Base-by-base conservation (phyloP, 2,797 vertebrate species). In the Ataeniobius toweri region DNA sequence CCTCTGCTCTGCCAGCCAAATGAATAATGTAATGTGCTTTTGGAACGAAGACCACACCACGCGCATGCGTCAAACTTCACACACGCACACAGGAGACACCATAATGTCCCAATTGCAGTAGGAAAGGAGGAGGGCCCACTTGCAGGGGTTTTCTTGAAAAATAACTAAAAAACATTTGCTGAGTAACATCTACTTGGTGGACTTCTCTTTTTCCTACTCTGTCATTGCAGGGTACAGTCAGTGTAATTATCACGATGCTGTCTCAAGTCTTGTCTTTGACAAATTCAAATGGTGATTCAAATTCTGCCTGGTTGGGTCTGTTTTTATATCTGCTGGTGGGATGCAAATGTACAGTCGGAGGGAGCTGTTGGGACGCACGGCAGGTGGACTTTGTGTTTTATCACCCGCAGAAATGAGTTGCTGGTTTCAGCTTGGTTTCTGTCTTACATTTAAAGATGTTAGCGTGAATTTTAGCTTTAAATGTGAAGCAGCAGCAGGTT, bases 1-100 rank as follows among this genome's bases (percentile, higher is more conserved):
- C 92, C 91, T 92, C 77, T 8, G 70, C 88, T 89, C 91, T 92
- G 92, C 92, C 93, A 93, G 86, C 86, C 86, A 90, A 90, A 94
- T 95, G 89, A 95, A 95, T 95, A 94, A 95, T 95, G 93, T 91
- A 94, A 93, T 91, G 91, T 89, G 93, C 91, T 93, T 91, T 89
- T 92, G 88, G 92, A 93, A 92, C 87, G 85, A 89, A 93, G 92
- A 92, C 88, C 89, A 90, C 88, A 87, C 56, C 79, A 46, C 81
- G 82, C 89, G 87, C 89, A 91, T 88, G 86, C 80, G 83, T 85
- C 83, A 75, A 78, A 75, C 80, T 68, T 83, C 80, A 78, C 73
- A 74, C 85, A 77, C 85, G 77, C 83, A 81, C 77, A 72, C 82
- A 73, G 76, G 78, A 80, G 67, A 77, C 80, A 78, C 76, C 63